Base-by-base conservation (phyloP, 2,113 vertebrate genomes). In the Megaptera novaeangliae region DNA sequence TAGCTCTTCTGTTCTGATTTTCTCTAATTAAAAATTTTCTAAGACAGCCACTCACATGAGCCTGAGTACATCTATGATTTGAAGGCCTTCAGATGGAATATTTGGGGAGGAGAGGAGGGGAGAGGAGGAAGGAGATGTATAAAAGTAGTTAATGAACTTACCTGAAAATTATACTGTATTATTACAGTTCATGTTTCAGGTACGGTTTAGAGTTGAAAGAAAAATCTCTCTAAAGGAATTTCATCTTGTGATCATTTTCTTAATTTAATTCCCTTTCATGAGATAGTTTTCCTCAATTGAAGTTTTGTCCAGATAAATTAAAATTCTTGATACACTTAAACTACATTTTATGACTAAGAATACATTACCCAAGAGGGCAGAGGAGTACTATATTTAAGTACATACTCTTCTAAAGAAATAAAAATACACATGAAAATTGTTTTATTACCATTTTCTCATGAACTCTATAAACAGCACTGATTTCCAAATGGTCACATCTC, bases 301-400 rank as follows among this genome's bases (percentile, higher is more conserved):
- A 88, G 15, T 44, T 41, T n/a, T 91, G 57, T 93, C 63, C 77
- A 83, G 84, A 92, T 41, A 59, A 31, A 83, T 98, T 92, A 2
- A 97, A 81, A 63, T 96, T 95, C 91, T 94, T 93, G 97, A 98
- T 64, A 95, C 75, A 96, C 77, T 80, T 95, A 31, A 97, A 86
- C 78, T 81, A 85, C 2, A 36, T 83, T 82, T 90, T 87, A 55
- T 64, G 71, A 93, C 94, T 96, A 94, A 84, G 82, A 97, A 96
- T 21, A 71, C 0, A 21, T 80, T 94, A 83, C 72, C 97, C 77
- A 97, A 98, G 96, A 96, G 88, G 59, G 92, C 64, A 96, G 95
- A 95, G 93, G 75, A 31, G 17, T 55, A 96, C 95, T 66, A 78
- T 93, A 14, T 69, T 88, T 94, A 90, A 15, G n/a, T 25, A 34